Percentiles rank a stretch among this genome's conserved stretches.
Conservation (phyloP, 23 tunicate genomes). For the Trididemnum miniatum region DNA sequence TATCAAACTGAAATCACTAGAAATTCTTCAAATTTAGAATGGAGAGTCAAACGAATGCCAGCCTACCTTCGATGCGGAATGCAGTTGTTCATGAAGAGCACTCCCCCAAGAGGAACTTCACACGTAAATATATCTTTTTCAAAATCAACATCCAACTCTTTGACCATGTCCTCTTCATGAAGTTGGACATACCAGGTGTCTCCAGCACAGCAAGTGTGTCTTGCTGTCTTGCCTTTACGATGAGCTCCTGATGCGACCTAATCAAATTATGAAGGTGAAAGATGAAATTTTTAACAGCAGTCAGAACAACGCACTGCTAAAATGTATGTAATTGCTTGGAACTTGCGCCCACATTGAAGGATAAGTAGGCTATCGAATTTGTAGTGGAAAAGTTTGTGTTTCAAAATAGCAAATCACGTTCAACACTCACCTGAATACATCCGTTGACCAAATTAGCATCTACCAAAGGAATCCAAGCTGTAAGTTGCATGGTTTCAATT, state of each 20-base stretch:
- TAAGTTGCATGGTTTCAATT: slow-evolving; percentile 57
- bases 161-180: slow-evolving; percentile 56
- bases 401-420: too few species aligned
- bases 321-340: too few species aligned
- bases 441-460: slow-evolving; percentile 75
- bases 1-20: too few species aligned
- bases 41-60: too few species aligned
- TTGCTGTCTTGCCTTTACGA: slow-evolving; percentile 63
- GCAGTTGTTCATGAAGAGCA: slow-evolving; percentile 80
- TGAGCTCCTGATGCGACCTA: slow-evolving; percentile 84
- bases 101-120: slow-evolving; percentile 94
- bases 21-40: too few species aligned
- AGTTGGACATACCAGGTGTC: slow-evolving; percentile 95
- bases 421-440: slow-evolving; percentile 73
- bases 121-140: slow-evolving; percentile 75
- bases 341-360: too few species aligned
- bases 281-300: too few species aligned
- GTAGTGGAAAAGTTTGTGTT: too few species aligned
- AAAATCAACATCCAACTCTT: slow-evolving; percentile 73
- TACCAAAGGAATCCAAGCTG: slow-evolving; percentile 93
- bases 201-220: slow-evolving; percentile 92
- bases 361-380: too few species aligned
- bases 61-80: slow-evolving; percentile 87
- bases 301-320: too few species aligned
- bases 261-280: neutral